These are phyloP conservation scores for Rhipidura dahli DNA, from an alignment of 2,113 vertebrate species.

Conservation along the genomic window DNA sequence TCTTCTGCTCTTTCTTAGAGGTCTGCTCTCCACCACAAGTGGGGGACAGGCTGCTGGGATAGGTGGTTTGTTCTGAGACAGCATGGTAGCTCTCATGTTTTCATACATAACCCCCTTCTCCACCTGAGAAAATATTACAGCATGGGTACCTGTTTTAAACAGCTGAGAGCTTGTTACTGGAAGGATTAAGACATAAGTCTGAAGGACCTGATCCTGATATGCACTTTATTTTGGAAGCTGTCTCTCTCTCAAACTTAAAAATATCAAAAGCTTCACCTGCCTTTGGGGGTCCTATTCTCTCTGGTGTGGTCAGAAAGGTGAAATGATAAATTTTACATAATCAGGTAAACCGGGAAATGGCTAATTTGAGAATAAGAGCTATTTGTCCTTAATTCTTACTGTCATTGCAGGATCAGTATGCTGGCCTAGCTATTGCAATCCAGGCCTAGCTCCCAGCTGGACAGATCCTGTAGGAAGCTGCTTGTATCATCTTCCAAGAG, in stretches of 20 bases:
- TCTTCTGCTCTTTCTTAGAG: neutral
- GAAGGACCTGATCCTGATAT: neutral
- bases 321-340: neutral
- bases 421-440: neutral
- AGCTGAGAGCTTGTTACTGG: neutral
- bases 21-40: neutral
- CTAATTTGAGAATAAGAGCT: neutral
- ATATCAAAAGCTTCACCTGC: neutral
- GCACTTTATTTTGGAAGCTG: neutral
- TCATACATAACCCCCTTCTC: neutral
- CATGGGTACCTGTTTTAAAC: neutral
- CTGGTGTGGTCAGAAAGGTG: neutral
- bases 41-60: neutral
- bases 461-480: neutral
- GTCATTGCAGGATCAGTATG: fast-evolving
- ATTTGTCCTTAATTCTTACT: neutral
- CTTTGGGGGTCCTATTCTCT: neutral
- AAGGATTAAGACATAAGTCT: neutral
- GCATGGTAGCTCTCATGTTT: neutral
- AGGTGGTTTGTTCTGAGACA: neutral
- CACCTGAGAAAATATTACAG: neutral
- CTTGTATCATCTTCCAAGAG: neutral
- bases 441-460: neutral
- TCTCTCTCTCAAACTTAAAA: neutral
- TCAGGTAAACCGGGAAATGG: neutral